phyloP scores from a whole-genome alignment of 2,888 invertebrate genomes.

The Drymonia ruficornis region DNA sequence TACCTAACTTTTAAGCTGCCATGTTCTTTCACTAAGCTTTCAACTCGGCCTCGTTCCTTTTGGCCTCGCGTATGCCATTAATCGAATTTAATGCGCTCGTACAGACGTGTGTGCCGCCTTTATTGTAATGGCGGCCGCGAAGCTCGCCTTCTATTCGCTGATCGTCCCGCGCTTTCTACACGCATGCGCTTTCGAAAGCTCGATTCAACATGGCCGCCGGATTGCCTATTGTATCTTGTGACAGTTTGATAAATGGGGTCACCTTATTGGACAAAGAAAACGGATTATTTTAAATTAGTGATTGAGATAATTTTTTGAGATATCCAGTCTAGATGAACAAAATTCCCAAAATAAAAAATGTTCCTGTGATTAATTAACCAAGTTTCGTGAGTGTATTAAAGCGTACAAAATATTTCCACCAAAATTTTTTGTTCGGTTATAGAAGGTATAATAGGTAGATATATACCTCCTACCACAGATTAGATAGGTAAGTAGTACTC shows the following conservation, averaged over 20 bases:
- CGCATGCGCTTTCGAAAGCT: conserved; percentile 61
- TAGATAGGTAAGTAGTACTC: too few relatives aligned
- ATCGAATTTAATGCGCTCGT: conserved; percentile 41
- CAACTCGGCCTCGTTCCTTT: not conserved
- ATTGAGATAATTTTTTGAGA: too few relatives aligned
- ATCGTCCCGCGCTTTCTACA: conserved; percentile 54
- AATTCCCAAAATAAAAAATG: too few relatives aligned
- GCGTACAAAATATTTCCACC: too few relatives aligned
- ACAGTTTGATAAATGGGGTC: conserved; percentile 22
- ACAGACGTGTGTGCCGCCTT: conserved; percentile 59
- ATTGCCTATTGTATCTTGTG: conserved; percentile 15
- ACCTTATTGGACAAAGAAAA: conserved; percentile 24
- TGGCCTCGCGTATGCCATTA: conserved; percentile 29
- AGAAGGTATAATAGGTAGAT: too few relatives aligned
- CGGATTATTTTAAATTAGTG: not conserved
- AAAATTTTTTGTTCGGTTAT: too few relatives aligned
- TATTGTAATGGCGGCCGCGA: conserved; percentile 62
- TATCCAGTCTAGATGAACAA: too few relatives aligned
- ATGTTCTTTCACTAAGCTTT: not conserved
- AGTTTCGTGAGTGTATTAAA: too few relatives aligned
- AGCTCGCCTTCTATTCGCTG: conserved; percentile 60
- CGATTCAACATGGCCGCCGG: conserved; percentile 56
- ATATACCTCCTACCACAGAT: too few relatives aligned
- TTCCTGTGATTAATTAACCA: too few relatives aligned
- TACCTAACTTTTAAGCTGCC: not conserved